These are phyloP conservation scores for Mobula hypostoma DNA, from an alignment of 2,113 vertebrate species.

Conservation along the genomic window DNA sequence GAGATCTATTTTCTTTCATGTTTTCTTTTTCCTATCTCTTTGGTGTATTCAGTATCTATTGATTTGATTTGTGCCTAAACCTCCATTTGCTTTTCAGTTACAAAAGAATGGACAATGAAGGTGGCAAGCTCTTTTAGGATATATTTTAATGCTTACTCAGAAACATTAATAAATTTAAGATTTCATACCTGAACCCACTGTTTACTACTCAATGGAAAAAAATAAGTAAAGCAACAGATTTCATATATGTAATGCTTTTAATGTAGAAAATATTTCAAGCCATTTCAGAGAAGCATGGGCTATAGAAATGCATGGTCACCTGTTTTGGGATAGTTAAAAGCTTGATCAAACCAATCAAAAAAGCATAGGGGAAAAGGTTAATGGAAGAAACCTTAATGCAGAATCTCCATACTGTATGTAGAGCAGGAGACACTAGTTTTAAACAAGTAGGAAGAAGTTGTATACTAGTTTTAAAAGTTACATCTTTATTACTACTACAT, in stretches of 20 bases:
- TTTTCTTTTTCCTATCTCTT: neutral
- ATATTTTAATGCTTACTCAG: neutral
- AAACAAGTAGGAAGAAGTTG: neutral
- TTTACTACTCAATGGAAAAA: neutral
- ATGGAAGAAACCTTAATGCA: neutral
- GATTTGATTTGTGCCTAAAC: neutral
- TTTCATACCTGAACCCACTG: neutral
- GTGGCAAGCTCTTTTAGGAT: neutral
- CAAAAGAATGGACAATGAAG: neutral
- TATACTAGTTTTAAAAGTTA: neutral
- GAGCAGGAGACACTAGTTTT: neutral
- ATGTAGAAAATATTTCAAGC: neutral
- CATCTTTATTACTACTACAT: neutral
- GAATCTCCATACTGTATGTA: too few relatives aligned
- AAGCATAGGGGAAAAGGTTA: neutral
- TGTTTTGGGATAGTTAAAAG: neutral
- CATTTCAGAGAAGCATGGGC: neutral
- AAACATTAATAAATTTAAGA: neutral
- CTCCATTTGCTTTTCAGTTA: neutral
- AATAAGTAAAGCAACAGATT: neutral
- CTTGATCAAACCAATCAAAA: neutral
- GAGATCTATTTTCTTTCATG: neutral
- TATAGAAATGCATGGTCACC: neutral
- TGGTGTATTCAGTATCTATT: neutral
- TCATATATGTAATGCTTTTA: neutral